These are phyloP conservation scores for Diarsia dahlii DNA, from an alignment of 2,888 invertebrate genomes.

Conservation along the genomic window DNA sequence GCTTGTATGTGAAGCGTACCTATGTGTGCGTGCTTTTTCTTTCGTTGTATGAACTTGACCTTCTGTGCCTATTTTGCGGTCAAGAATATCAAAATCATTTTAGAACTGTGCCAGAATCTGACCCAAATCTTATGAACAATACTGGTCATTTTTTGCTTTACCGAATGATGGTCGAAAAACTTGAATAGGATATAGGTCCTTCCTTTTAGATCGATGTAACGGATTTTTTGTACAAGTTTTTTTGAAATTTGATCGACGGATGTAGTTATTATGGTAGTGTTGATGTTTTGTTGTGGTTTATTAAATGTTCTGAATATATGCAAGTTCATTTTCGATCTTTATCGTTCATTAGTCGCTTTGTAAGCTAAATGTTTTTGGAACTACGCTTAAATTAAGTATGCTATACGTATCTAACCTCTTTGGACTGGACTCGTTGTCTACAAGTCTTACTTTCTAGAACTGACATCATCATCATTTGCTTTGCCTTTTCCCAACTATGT, in stretches of 20 bases:
- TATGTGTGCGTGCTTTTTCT: neutral
- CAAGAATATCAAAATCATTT: conserved; percentile 51
- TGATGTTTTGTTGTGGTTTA: conserved; percentile 35
- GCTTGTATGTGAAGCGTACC: neutral
- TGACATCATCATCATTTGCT: neutral
- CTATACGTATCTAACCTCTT: neutral
- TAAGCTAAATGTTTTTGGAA: neutral
- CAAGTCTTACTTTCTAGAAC: neutral
- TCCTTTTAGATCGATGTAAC: conserved; percentile 60
- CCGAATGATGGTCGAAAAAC: conserved; percentile 45
- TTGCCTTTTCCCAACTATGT: neutral
- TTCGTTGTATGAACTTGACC: neutral
- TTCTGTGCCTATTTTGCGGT: conserved; percentile 18
- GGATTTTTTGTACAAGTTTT: conserved; percentile 42
- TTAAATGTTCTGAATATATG: conserved; percentile 16
- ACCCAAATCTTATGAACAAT: conserved; percentile 66
- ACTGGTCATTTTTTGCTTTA: conserved; percentile 63
- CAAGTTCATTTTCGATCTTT: conserved; percentile 29
- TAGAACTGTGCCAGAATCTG: conserved; percentile 59
- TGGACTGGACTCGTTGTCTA: neutral
- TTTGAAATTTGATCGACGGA: conserved; percentile 43
- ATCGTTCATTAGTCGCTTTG: conserved; percentile 19
- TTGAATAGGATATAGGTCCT: conserved; percentile 61
- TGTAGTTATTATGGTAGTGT: conserved; percentile 21
- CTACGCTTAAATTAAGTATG: neutral